These are phyloP conservation scores for Fragum whitleyi DNA, from an alignment of 2,888 invertebrate genomes.

Conservation along the genomic window DNA sequence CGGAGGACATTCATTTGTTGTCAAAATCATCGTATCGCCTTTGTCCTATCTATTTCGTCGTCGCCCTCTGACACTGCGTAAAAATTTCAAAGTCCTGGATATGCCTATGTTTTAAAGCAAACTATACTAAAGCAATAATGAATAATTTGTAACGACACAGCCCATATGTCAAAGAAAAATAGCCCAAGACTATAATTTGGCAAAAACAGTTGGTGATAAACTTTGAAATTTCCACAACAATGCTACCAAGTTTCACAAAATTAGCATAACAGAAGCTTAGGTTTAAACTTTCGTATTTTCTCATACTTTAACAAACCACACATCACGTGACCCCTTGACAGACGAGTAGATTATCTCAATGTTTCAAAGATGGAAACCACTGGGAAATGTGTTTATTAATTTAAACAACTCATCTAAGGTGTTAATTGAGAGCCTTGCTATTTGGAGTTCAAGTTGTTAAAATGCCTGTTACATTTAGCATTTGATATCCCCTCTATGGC, in stretches of 20 bases:
- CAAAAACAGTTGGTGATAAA: conserved; percentile 26
- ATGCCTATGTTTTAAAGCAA: too few species aligned
- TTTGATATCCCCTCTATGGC: conserved; percentile 32
- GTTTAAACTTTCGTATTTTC: conserved; percentile 31
- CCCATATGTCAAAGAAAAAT: conserved; percentile 21
- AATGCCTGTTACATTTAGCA: conserved; percentile 42
- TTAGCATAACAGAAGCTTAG: conserved; percentile 36
- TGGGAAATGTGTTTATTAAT: conserved; percentile 39
- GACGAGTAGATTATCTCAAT: conserved; percentile 38
- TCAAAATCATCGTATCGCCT: too few species aligned
- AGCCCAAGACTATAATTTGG: conserved; percentile 21
- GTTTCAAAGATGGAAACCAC: conserved; percentile 43
- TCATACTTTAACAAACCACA: conserved; percentile 39
- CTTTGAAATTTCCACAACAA: conserved; percentile 16
- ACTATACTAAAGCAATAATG: too few species aligned
- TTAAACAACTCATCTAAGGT: conserved; percentile 37
- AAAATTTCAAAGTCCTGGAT: too few species aligned
- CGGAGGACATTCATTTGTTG: too few species aligned
- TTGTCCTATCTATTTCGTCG: too few species aligned
- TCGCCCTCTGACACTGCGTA: too few species aligned
- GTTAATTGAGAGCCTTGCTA: conserved; percentile 35
- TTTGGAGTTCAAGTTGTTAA: conserved; percentile 43
- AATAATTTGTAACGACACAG: conserved; percentile 17
- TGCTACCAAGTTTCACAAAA: conserved; percentile 22
- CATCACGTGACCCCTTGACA: conserved; percentile 29